Conservation (phyloP, 2,797 vertebrate species). For the Gymnothorax reevesii region DNA sequence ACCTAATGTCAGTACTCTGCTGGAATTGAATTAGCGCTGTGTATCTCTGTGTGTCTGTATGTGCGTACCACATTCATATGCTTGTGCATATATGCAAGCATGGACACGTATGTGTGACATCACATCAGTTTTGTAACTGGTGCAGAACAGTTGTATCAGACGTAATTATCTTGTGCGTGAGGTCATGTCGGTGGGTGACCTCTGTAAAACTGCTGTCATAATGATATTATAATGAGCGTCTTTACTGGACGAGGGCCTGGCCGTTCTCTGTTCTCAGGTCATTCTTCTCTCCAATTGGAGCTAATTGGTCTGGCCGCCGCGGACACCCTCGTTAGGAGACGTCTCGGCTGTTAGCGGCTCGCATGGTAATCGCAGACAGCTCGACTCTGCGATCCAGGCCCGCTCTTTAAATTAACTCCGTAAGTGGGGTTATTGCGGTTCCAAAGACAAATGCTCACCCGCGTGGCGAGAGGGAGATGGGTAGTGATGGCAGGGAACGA, state of each 20-base stretch:
- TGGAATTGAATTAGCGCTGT: neutral
- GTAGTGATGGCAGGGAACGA: neutral
- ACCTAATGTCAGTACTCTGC: too few relatives aligned
- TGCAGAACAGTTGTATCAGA: neutral
- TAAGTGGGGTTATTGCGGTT: neutral
- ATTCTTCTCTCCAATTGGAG: neutral
- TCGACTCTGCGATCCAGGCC: constrained; percentile 16
- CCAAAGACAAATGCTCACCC: neutral
- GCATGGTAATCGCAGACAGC: neutral
- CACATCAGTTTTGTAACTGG: neutral
- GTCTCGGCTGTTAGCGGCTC: constrained; percentile 22
- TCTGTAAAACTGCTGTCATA: constrained; percentile 9
- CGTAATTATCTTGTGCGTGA: neutral
- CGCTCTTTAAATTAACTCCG: constrained; percentile 14
- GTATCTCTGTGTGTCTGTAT: neutral
- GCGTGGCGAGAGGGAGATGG: neutral
- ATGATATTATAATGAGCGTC: constrained; percentile 18
- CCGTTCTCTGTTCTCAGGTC: neutral
- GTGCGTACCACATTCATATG: neutral
- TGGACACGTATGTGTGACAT: neutral
- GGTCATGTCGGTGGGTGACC: constrained; percentile 21
- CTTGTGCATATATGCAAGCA: neutral
- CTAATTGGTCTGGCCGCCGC: constrained; percentile 27
- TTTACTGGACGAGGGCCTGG: neutral
- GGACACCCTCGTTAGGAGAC: constrained; percentile 25